A percentile compares a stretch with the other conserved stretches of the same genome.
Conservation (phyloP, 2,888 invertebrate genomes). For the Dioctria linearis region DNA sequence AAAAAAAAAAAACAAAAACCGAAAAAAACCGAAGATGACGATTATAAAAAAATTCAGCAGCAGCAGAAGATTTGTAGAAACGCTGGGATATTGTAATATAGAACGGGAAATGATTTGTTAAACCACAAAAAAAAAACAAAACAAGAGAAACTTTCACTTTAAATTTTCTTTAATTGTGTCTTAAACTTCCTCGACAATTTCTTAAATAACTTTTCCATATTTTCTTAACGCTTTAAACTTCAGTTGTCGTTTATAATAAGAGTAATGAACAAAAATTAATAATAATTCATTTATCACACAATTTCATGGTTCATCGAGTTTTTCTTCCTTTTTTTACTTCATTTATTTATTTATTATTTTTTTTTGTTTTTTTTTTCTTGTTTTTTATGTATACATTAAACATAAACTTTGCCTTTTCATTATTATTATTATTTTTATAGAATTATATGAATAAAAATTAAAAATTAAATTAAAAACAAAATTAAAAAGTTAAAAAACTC, state of each 20-base stretch:
- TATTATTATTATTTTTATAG: conserved; percentile 1
- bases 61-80: background rate
- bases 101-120: background rate
- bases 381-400: conserved; percentile 32
- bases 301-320: conserved; percentile 49
- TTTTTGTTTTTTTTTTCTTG: too few relatives aligned
- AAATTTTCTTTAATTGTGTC: conserved; percentile 50
- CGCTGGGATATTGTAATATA: background rate
- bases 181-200: conserved; percentile 51
- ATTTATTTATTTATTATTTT: too few relatives aligned
- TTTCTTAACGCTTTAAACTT: conserved; percentile 50
- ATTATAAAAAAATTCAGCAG: background rate
- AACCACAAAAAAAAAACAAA: background rate
- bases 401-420: conserved; percentile 28
- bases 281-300: conserved; percentile 49
- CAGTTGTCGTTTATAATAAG: conserved; percentile 42
- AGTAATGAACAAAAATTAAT: conserved; percentile 43
- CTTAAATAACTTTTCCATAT: conserved; percentile 49
- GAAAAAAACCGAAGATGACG: background rate
- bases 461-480: background rate
- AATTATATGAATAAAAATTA: background rate
- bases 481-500: conserved; percentile 30
- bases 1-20: background rate
- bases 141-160: conserved; percentile 22
- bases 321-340: background rate